Base-by-base conservation (phyloP, 2,797 vertebrate genomes). In the Amblyopsis hoosieri region DNA sequence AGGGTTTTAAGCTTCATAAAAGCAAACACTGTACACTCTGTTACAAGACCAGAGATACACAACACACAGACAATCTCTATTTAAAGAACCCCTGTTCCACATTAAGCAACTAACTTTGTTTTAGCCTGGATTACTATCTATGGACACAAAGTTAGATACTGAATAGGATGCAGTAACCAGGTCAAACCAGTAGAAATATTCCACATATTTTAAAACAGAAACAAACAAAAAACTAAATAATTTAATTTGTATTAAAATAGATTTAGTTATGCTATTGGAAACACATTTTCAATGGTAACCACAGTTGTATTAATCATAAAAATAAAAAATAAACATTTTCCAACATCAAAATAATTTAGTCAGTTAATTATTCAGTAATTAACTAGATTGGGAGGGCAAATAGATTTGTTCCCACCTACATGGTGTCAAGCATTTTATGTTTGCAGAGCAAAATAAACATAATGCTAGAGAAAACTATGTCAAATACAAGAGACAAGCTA, bases 11-110 rank as follows among this genome's bases (percentile, higher is more conserved):
- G 64, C 69, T 65, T 84, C 65, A 69, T 64, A 71, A 81, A 77
- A 84, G 75, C 75, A 63, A 72, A 80, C 60, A 82, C 67, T 71
- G 55, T 14, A 75, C 52, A 58, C 61, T 68, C 66, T 51, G 76
- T 73, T 76, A 81, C 54, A 64, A 60, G 76, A 78, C 60, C 59
- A 77, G 57, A 81, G 60, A 72, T 69, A 66, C 17, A 17, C 56
- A 54, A 81, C 45, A 72, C 31, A 83, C 17, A 80, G 47, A 80
- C 64, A 62, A 61, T 33, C 62, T 80, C 63, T 56, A 61, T 72
- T 77, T 79, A 17, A 63, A 75, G 31, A 46, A 65, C 33, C 49
- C 45, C 46, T 45, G 49, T 73, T 62, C 67, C 37, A 67, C 66
- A 67, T 79, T 75, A 69, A 76, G 66, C 67, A 51, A 57, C 37